Conservation (phyloP, 2,888 invertebrate genomes). For the Prosapia bicincta region DNA sequence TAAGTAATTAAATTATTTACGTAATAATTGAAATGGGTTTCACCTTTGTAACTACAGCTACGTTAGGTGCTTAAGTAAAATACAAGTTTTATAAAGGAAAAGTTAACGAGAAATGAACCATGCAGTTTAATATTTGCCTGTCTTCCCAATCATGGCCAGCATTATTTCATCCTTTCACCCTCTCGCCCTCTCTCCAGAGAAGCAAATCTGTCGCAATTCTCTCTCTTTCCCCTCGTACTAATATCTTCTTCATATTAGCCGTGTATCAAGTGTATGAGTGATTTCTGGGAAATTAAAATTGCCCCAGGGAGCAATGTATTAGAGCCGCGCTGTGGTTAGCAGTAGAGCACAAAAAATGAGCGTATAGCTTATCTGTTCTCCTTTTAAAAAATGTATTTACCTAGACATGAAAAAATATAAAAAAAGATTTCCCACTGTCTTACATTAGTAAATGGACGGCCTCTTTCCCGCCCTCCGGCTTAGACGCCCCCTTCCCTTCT, state of each 20-base stretch:
- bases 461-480: neutral
- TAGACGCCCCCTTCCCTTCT: neutral
- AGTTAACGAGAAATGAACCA: neutral
- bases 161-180: constrained; percentile 4
- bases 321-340: constrained; percentile 15
- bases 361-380: constrained; percentile 27
- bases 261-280: constrained; percentile 34
- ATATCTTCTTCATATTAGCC: constrained; percentile 32
- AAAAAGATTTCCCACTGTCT: constrained; percentile 14
- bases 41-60: too few species aligned
- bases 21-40: too few species aligned
- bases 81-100: too few species aligned
- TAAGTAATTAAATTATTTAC: too few species aligned
- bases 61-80: too few species aligned
- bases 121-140: neutral
- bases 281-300: constrained; percentile 39
- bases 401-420: constrained; percentile 24
- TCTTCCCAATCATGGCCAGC: constrained; percentile 21
- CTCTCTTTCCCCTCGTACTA: constrained; percentile 16
- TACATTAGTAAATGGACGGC: constrained; percentile 19
- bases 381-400: constrained; percentile 30
- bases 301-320: constrained; percentile 35
- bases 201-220: neutral
- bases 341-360: constrained; percentile 10
- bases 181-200: neutral